These are phyloP conservation scores for Nowickia ferox DNA, from an alignment of 2,888 invertebrate genomes.

Conservation along the genomic window DNA sequence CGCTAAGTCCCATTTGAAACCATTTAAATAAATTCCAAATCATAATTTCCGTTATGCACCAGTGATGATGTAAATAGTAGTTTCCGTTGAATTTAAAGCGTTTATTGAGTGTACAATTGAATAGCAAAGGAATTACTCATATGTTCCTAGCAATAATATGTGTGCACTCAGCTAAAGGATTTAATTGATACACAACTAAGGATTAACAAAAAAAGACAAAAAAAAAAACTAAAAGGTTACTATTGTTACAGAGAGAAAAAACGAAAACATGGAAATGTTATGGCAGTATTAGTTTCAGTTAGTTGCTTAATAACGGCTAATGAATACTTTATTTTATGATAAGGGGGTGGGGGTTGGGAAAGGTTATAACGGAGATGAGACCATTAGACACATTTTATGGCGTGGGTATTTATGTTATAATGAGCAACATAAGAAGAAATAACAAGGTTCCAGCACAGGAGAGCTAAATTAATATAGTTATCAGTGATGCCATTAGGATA, in stretches of 20 bases:
- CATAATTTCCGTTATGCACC: slow-evolving; percentile 13
- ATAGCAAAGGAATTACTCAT: not conserved
- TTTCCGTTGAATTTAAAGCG: not conserved
- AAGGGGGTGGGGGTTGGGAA: not conserved
- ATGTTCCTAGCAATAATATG: slow-evolving; percentile 7
- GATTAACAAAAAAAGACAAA: too few species aligned
- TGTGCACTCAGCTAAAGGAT: slow-evolving; percentile 13
- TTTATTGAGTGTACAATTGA: not conserved
- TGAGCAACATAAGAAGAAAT: too few species aligned
- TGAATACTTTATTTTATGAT: not conserved
- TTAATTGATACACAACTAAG: slow-evolving; percentile 20
- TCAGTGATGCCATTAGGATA: too few species aligned
- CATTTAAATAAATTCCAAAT: slow-evolving; percentile 39
- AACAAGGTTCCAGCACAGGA: too few species aligned
- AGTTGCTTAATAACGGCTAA: not conserved
- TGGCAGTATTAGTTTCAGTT: slow-evolving; percentile 15
- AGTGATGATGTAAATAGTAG: not conserved
- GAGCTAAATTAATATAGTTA: too few species aligned
- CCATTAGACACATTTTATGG: not conserved
- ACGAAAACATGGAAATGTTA: not conserved
- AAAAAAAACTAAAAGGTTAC: not conserved
- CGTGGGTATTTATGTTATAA: too few species aligned
- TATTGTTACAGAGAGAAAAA: not conserved
- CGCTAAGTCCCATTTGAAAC: slow-evolving; percentile 1
- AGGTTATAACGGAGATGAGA: not conserved